Evolutionary conservation across 2,113 vertebrate genomes (phyloP), one percentile per base, ranked within the genome.

Genomic region (Istiophorus platypterus): DNA sequence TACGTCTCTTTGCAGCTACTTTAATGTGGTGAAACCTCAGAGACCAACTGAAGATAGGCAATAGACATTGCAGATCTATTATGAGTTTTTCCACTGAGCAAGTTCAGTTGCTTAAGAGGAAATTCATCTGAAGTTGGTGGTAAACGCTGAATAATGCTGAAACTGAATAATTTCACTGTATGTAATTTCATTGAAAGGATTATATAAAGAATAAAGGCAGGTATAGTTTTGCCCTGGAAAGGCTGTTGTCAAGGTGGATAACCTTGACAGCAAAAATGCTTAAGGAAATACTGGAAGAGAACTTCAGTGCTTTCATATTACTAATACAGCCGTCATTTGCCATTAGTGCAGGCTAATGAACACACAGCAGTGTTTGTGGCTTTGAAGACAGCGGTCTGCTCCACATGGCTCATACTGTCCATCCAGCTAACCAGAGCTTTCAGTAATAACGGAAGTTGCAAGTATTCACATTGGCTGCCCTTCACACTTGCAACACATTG

Each of bases 361-460:
- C 66, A 70, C 10, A 6, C 11, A 54, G 69, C 3, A 5, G 24
- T 0, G n/a, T 76, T 63, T 75, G 26, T 68, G 68, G 31, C 68
- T 80, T 47, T 86, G 52, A 56, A n/a, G 31, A 58, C 41, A 37
- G n/a, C 9, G 20, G 29, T 52, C 72, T 49, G 13, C 56, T 65
- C 15, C 64, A 45, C 24, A 45, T 2, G 29, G 78, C 62, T 61
- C 49, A 47, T 26, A 34, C 58, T 45, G 45, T 26, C 20, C 57
- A 74, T 45, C 72, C 57, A 41, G 52, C 64, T 49, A 70, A 76
- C 34, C 65, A 26, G 82, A 84, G 82, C 82, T 82, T 84, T 82
- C 31, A 71, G 62, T 85, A 87, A 88, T 77, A 78, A 79, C 52
- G 80, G 88, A 89, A 81, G 77, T 82, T 76, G 75, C 58, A 78